Conservation (phyloP, 2,888 invertebrate species). For the Saturnia pavonia region DNA sequence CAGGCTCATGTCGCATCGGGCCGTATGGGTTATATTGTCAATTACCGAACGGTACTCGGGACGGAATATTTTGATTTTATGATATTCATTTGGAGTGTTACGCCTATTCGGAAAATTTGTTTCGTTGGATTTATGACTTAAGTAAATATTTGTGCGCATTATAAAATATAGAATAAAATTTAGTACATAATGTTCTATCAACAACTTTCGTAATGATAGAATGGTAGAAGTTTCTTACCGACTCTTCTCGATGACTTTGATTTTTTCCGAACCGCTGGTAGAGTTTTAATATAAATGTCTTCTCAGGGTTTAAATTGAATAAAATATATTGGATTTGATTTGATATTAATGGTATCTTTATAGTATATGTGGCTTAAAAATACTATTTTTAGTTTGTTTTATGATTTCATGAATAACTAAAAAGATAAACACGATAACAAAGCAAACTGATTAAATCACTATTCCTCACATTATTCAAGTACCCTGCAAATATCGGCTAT, state of each 20-base stretch:
- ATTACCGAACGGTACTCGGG: slow-evolving; percentile 13
- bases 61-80: slow-evolving; percentile 2
- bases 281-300: no score
- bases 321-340: no score
- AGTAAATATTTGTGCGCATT: neutral
- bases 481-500: neutral
- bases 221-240: no score
- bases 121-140: neutral
- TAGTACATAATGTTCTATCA: neutral
- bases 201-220: no score
- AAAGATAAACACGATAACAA: neutral
- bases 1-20: slow-evolving; percentile 8
- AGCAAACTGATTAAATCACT: neutral
- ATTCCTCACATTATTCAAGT: no score
- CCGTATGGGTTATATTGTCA: slow-evolving; percentile 44
- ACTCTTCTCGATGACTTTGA: no score
- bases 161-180: neutral
- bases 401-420: neutral
- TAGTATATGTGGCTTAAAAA: neutral
- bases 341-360: neutral
- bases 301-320: no score
- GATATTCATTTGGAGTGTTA: slow-evolving; percentile 6
- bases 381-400: neutral
- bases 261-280: no score
- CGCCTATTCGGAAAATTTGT: neutral